Conservation (phyloP, 2,888 invertebrate genomes). For the Apamea monoglypha region DNA sequence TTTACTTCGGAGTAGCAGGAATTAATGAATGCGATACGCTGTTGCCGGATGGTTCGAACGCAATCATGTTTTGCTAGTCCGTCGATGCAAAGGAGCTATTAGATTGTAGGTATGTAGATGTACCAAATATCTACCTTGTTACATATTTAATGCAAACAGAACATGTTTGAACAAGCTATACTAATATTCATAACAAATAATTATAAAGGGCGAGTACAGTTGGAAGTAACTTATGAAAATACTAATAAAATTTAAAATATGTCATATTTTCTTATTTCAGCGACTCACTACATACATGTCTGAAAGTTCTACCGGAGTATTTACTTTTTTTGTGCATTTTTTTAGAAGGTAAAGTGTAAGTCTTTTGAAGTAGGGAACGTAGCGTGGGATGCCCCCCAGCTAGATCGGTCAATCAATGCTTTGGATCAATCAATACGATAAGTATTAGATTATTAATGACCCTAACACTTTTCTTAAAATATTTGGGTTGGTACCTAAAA, state of each 20-base stretch:
- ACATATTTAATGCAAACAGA: constrained; percentile 3
- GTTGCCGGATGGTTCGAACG: constrained; percentile 10
- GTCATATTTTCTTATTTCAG: not conserved
- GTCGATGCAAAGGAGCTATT: constrained; percentile 55
- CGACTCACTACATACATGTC: not conserved
- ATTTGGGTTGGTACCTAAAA: too few relatives aligned
- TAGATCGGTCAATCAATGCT: too few relatives aligned
- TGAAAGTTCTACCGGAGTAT: not conserved
- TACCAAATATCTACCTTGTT: not conserved
- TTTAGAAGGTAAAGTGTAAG: not conserved
- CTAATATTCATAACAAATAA: not conserved
- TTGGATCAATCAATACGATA: too few relatives aligned
- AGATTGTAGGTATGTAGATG: not conserved
- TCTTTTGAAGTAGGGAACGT: not conserved
- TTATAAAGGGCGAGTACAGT: not conserved
- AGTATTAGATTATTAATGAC: too few relatives aligned
- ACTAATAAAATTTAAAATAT: not conserved
- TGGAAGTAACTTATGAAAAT: not conserved
- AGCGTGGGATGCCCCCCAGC: not conserved
- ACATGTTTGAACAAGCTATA: not conserved
- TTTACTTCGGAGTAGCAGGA: constrained; percentile 6
- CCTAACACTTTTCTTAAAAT: not conserved
- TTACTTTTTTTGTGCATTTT: not conserved
- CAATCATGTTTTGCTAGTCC: constrained; percentile 54
- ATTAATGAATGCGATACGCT: constrained; percentile 35